These are phyloP conservation scores for Idaea dimidiata DNA, from an alignment of 2,888 invertebrate species.

Conservation along the genomic window DNA sequence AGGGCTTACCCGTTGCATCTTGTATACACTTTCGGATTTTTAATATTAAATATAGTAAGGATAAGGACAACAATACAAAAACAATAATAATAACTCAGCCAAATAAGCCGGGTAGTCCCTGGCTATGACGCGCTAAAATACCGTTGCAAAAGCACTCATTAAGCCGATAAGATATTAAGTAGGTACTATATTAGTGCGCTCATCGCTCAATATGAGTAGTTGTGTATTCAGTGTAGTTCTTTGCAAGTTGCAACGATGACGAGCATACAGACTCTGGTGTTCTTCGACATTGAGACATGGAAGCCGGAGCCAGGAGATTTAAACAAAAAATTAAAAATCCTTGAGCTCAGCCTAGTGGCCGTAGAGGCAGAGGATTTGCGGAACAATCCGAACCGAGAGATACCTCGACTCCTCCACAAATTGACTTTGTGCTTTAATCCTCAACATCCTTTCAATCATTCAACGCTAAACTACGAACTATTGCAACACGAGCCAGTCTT, in stretches of 20 bases:
- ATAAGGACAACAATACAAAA: no score
- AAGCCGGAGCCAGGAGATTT: background rate
- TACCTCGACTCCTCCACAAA: background rate
- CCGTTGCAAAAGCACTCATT: no score
- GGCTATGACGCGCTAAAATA: no score
- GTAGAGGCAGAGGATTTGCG: background rate
- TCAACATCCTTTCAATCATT: background rate
- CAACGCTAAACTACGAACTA: background rate
- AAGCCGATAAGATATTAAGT: no score
- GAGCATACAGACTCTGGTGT: background rate
- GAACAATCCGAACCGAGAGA: background rate
- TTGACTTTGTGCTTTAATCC: background rate
- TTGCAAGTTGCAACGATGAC: background rate
- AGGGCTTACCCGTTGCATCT: no score
- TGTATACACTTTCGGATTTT: no score
- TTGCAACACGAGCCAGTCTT: background rate
- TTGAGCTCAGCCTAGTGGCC: background rate
- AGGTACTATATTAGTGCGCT: no score
- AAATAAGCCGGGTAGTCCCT: no score
- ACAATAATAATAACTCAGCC: no score
- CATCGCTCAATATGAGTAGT: no score
- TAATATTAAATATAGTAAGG: no score
- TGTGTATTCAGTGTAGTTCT: no score
- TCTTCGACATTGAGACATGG: background rate
- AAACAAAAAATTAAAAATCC: background rate